A percentile compares a stretch with the other conserved stretches of the same genome.
Conservation (phyloP, 1,140 invertebrate species). For the Cataglyphis hispanica region DNA sequence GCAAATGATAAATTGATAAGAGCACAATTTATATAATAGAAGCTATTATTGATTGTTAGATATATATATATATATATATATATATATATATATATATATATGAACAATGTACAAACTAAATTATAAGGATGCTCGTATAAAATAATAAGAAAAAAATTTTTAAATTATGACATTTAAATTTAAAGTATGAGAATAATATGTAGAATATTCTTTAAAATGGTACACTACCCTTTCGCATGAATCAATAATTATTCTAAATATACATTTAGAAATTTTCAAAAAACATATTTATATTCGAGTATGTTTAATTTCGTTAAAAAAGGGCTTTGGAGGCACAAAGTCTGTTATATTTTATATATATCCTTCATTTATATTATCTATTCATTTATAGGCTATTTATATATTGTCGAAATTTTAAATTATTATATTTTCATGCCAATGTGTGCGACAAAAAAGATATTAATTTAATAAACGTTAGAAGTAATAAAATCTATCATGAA, state of each 20-base stretch:
- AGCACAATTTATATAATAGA: background rate
- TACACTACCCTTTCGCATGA: background rate
- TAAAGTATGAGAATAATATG: background rate
- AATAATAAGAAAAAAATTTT: background rate
- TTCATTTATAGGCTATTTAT: constrained; percentile 8
- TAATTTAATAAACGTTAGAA: background rate
- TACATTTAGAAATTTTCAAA: background rate
- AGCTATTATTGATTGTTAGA: background rate
- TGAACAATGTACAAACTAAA: background rate
- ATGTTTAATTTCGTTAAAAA: background rate
- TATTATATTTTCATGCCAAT: background rate
- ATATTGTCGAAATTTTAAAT: background rate
- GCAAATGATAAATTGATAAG: background rate
- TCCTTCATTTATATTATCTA: too few relatives aligned
- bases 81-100: background rate
- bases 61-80: too few relatives aligned
- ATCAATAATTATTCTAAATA: constrained; percentile 22
- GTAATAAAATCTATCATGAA: background rate
- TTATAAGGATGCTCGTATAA: background rate
- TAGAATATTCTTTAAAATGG: background rate
- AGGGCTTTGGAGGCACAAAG: background rate
- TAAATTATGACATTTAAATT: background rate
- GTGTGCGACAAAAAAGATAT: background rate
- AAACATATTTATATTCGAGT: background rate
- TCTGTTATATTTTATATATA: too few relatives aligned